These are phyloP conservation scores for Delia radicum DNA, from an alignment of 1,140 invertebrate genomes.

Conservation along the genomic window DNA sequence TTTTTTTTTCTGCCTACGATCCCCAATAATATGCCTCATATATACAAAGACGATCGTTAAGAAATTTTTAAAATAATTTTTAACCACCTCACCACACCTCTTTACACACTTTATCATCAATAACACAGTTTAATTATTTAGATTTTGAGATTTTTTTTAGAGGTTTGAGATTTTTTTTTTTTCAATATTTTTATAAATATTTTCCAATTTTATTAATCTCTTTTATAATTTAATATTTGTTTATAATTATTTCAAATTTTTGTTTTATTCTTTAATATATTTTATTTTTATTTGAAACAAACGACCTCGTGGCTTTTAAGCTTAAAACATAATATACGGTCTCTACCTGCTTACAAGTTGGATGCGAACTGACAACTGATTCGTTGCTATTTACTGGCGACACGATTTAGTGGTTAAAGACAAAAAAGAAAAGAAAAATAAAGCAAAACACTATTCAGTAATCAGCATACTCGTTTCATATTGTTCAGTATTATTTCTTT, in stretches of 20 bases:
- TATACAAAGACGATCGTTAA: neutral
- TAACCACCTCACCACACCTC: neutral
- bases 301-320: conserved; percentile 56
- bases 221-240: neutral
- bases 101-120: conserved; percentile 17
- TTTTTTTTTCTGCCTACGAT: neutral
- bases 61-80: neutral
- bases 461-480: neutral
- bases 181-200: neutral
- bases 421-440: too few relatives aligned
- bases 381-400: conserved; percentile 31
- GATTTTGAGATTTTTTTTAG: conserved; percentile 33
- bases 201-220: neutral
- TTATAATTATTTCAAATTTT: neutral
- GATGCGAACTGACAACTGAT: conserved; percentile 55
- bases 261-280: neutral
- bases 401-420: conserved; percentile 14
- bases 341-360: conserved; percentile 54
- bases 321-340: conserved; percentile 50
- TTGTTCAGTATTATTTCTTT: conserved; percentile 1
- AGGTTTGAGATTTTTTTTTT: neutral
- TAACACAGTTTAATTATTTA: conserved; percentile 19
- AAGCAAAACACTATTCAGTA: too few relatives aligned
- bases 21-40: neutral
- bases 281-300: neutral